These are phyloP conservation scores for Lates japonicus DNA, from an alignment of 2,797 vertebrate species.

Conservation along the genomic window DNA sequence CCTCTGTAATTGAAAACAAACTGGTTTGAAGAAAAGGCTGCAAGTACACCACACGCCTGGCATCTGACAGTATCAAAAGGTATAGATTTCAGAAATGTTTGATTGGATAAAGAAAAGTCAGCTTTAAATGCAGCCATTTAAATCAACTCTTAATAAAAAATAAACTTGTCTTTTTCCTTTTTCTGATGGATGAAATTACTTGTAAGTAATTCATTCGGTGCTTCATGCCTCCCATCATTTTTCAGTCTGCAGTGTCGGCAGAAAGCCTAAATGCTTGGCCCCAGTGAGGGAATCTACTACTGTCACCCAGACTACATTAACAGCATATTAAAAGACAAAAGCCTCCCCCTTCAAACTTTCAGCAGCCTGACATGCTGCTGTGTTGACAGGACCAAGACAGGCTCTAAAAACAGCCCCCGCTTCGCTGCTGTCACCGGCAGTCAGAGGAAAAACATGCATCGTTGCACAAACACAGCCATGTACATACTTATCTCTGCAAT, in stretches of 20 bases:
- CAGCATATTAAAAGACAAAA: constrained; percentile 48
- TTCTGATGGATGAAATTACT: constrained; percentile 26
- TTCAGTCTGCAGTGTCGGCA: constrained; percentile 19
- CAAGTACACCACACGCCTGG: not conserved
- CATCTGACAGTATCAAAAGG: not conserved
- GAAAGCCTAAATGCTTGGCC: constrained; percentile 6
- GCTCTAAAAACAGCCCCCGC: constrained; percentile 44
- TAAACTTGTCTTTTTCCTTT: not conserved
- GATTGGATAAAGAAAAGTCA: not conserved
- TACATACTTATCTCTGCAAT: constrained; percentile 22
- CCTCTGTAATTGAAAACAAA: constrained; percentile 28
- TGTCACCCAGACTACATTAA: constrained; percentile 54
- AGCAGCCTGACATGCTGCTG: constrained; percentile 29
- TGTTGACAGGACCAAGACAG: constrained; percentile 40
- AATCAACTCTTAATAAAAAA: not conserved
- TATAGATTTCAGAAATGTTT: not conserved
- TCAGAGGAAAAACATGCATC: constrained; percentile 26
- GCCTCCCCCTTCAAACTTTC: constrained; percentile 19
- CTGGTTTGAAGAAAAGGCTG: constrained; percentile 15
- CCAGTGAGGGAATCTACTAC: constrained; percentile 35
- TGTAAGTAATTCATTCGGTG: constrained; percentile 4
- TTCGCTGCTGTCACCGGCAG: constrained; percentile 46
- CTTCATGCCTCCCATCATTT: not conserved
- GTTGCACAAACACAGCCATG: constrained; percentile 26
- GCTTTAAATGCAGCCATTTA: not conserved